Base-by-base conservation (phyloP, 2,888 invertebrate species). In the Zygogramma bicolorata region DNA sequence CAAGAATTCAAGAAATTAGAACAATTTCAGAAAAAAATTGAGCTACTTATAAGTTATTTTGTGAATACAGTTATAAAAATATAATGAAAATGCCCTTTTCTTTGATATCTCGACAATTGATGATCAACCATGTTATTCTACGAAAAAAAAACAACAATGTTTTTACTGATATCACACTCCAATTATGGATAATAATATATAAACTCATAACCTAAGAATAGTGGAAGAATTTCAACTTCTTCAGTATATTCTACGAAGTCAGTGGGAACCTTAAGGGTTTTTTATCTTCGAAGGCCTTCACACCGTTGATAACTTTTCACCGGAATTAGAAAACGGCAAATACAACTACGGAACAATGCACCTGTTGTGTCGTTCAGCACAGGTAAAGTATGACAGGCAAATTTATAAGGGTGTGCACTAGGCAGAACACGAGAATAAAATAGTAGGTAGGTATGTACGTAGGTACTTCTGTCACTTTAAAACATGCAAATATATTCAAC, bases 341-440 rank as follows among this genome's bases (percentile, higher is more conserved):
- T 49, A 49, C 40, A 57, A 13, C 40, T 69, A 3, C 18, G 27
- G 20, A 20, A 15, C 15, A 69, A 49, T 49, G 27, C 71, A 71
- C 71, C 71, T 71, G 71, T 67, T 71, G 22, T 38, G 67, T 53
- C 46, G 20, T 53, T 5, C 20, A 46, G 42, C 58, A 53, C 72
- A 75, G 75, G 75, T 75, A 75, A 66, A 70, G 60, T 72, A 61
- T 73, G 72, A 75, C 75, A 60, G 34, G 70, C 72, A 65, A 65
- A 68, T 68, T 70, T 66, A 75, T 66, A 49, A 71, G 71, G 66
- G 49, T 70, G 73, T 65, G 65, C 65, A 68, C 65, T 40, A 3
- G 18, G 57, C 34, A 62, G 42, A 71, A 71, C 61, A 61, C 49
- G 38, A 65, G 60, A 53, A 70, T 61, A 65, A 61, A 49, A 29